A percentile compares a stretch with the other conserved stretches of the same genome.
Conservation (phyloP, 2,113 vertebrate species). For the Bettongia penicillata region DNA sequence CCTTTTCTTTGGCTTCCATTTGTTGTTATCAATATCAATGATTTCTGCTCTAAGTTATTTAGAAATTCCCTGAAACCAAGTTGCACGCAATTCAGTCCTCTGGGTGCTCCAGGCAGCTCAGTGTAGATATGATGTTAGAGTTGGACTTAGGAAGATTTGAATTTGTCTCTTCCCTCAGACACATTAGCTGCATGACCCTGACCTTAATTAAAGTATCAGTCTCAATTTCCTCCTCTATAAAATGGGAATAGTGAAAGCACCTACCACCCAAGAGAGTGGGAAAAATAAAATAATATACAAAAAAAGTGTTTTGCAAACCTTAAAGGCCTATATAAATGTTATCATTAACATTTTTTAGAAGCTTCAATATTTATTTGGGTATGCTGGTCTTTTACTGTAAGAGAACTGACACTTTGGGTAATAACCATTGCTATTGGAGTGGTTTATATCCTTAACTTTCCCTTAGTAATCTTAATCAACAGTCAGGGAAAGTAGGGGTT, state of each 20-base stretch:
- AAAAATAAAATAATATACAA: background rate
- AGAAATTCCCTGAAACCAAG: background rate
- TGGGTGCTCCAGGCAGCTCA: background rate
- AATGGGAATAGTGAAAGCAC: background rate
- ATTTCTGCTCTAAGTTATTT: background rate
- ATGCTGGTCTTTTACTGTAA: background rate
- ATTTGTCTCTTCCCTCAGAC: background rate
- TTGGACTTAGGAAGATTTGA: background rate
- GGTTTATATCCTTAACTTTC: background rate
- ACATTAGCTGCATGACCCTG: background rate
- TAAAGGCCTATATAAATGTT: background rate
- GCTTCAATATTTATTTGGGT: constrained; percentile 37
- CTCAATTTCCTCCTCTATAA: background rate
- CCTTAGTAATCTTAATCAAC: background rate
- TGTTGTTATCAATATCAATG: background rate
- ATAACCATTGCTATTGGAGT: background rate
- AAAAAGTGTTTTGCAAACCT: background rate
- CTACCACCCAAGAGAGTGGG: background rate
- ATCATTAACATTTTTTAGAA: background rate
- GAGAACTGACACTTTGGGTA: background rate
- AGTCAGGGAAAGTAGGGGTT: background rate
- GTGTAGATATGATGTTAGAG: background rate
- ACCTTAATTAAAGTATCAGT: background rate
- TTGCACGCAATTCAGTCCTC: background rate
- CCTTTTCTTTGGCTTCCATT: constrained; percentile 3